A percentile compares a stretch with the other conserved stretches of the same genome.
These are phyloP conservation scores for Drosophila bocqueti DNA, from an alignment of 1,140 invertebrate genomes.

Conservation along the genomic window DNA sequence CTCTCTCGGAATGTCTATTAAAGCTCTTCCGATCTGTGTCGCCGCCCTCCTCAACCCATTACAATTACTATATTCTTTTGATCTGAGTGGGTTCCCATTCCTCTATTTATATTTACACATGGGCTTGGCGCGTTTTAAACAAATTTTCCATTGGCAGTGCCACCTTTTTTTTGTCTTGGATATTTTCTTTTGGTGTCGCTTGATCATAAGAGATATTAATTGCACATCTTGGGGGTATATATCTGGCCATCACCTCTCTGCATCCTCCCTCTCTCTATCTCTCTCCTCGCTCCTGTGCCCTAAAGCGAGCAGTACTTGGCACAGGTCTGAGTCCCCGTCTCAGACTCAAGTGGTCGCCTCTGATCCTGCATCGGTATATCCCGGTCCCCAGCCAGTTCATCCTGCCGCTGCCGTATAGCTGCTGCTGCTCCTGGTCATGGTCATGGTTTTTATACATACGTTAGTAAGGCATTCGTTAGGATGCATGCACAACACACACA, in stretches of 20 bases:
- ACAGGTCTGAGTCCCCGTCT: slow-evolving; percentile 27
- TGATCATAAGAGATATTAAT: slow-evolving; percentile 51
- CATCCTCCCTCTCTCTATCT: slow-evolving; percentile 30
- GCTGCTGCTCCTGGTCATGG: slow-evolving; percentile 77
- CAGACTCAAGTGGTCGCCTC: slow-evolving; percentile 24
- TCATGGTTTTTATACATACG: slow-evolving; percentile 37
- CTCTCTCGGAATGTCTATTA: slow-evolving; percentile 62
- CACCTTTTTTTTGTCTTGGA: slow-evolving; percentile 18
- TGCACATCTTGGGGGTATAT: slow-evolving; percentile 41
- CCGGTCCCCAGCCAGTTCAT: slow-evolving; percentile 15
- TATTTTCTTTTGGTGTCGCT: slow-evolving; percentile 37
- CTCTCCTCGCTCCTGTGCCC: slow-evolving; percentile 5
- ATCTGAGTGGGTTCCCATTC: slow-evolving; percentile 23
- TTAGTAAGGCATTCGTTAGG: slow-evolving; percentile 72
- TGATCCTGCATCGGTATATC: slow-evolving; percentile 24
- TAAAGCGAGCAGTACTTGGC: slow-evolving; percentile 71
- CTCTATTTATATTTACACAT: slow-evolving; percentile 23
- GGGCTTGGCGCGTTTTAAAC: slow-evolving; percentile 5
- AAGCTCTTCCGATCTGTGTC: slow-evolving; percentile 55
- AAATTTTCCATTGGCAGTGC: slow-evolving; percentile 47
- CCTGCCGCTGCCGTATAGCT: slow-evolving; percentile 59
- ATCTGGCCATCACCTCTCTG: slow-evolving; percentile 20
- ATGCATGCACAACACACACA: slow-evolving; percentile 63
- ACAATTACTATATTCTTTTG: slow-evolving; percentile 31
- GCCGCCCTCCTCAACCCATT: slow-evolving; percentile 31